A percentile compares a stretch with the other conserved stretches of the same genome.
These are phyloP conservation scores for Galerucella calmariensis DNA, from an alignment of 2,888 invertebrate species.

Conservation along the genomic window DNA sequence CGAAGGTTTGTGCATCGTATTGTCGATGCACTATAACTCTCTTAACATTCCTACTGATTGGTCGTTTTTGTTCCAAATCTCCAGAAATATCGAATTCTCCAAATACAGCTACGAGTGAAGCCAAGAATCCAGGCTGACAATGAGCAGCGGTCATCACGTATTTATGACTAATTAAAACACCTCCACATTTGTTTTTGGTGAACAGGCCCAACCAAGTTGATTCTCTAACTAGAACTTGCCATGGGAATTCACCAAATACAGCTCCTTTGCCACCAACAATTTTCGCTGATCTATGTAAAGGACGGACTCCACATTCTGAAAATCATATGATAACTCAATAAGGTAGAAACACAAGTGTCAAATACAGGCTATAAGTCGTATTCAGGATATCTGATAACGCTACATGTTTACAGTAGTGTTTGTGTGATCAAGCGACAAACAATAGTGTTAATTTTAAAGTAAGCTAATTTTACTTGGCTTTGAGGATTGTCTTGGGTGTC, in stretches of 20 bases:
- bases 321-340: slow-evolving; percentile 38
- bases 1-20: slow-evolving; percentile 91
- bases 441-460: no score
- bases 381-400: no score
- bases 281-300: slow-evolving; percentile 80
- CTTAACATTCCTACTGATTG: slow-evolving; percentile 84
- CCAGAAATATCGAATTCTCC: slow-evolving; percentile 92
- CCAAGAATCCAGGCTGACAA: slow-evolving; percentile 93
- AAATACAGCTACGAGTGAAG: slow-evolving; percentile 89
- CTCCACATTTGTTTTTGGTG: slow-evolving; percentile 95
- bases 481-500: no score
- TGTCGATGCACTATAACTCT: slow-evolving; percentile 89
- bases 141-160: slow-evolving; percentile 94
- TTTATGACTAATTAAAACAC: slow-evolving; percentile 87
- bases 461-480: no score
- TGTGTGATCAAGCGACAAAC: no score
- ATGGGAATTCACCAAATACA: slow-evolving; percentile 89
- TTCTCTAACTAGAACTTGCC: slow-evolving; percentile 92
- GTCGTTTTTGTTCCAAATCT: slow-evolving; percentile 80
- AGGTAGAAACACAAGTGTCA: no score
- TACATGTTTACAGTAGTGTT: no score
- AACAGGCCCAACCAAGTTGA: slow-evolving; percentile 94
- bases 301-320: slow-evolving; percentile 89
- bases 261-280: slow-evolving; percentile 92
- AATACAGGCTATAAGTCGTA: no score